Base-by-base conservation (phyloP, 2,797 vertebrate species). In the Gymnocypris eckloni region DNA sequence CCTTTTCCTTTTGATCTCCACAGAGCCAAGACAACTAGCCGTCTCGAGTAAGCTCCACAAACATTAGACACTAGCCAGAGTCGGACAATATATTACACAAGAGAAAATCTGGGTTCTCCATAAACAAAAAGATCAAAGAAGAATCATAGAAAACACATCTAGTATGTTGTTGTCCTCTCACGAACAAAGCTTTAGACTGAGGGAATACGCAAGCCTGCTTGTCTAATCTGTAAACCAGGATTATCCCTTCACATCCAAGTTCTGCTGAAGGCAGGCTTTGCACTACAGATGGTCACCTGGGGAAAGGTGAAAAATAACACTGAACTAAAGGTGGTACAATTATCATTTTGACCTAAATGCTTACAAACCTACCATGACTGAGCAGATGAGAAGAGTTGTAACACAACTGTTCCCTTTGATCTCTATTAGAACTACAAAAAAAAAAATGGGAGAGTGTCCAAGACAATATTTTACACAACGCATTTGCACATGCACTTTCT, bases 141-240 rank as follows among this genome's bases (percentile, higher is more conserved):
- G 43, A 66, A 75, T 54, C n/a, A 5, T 15, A 48, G 61, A 75
- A 70, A 80, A 69, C 20, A 43, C 20, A 37, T 13, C 43, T 41
- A 48, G 56, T 54, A 20, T 61, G 39, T 22, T 78, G 37, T 39
- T 48, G 25, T 80, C 54, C 25, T 79, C 67, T 85, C 50, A 39
- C 52, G 69, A 86, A 82, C 59, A 61, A 77, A 61, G 75, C 75
- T 72, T 77, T 70, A 76, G 73, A 41, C 18, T 69, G 67, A 89
- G 78, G 76, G 73, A 48, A 83, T 81, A 66, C 37, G 28, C 71
- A 70, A 37, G 83, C 48, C 76, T 86, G 79, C 79, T 87, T 81
- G 41, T 81, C 18, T 90, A 89, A 90, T 89, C 90, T 87, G 79
- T 85, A 81, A 89, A 90, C 86, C 76, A 80, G 86, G 90, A 90